phyloP scores from a whole-genome alignment of 2,797 vertebrate species.

The Oceanodroma leucorhoa region DNA sequence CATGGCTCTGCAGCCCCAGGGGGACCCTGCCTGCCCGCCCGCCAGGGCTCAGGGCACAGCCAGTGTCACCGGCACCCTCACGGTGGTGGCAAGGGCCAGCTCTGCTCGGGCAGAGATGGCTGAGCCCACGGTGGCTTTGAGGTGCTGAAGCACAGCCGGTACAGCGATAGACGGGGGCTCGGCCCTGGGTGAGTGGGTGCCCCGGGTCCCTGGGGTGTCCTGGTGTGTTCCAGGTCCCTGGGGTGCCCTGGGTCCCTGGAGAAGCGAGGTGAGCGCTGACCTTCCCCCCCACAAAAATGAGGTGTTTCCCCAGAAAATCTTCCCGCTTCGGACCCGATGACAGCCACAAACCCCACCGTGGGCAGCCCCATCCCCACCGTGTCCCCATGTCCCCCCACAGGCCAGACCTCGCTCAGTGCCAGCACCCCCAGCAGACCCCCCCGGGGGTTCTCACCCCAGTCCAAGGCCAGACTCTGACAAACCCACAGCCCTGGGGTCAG shows the following conservation, averaged over 20 bases:
- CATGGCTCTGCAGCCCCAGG: neutral
- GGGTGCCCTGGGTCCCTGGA: neutral
- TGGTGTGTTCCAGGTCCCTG: neutral
- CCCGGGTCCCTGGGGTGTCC: neutral
- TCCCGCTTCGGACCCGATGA: fast-evolving
- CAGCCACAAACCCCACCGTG: fast-evolving
- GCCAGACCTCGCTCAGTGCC: fast-evolving
- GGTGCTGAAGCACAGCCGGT: fast-evolving
- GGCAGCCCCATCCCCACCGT: neutral
- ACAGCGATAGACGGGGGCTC: fast-evolving
- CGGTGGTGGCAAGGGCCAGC: fast-evolving
- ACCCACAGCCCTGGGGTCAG: neutral
- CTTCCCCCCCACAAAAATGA: neutral
- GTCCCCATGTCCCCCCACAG: fast-evolving
- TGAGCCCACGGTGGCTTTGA: neutral
- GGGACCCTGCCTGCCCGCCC: neutral
- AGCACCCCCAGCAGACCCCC: neutral
- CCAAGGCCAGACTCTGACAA: neutral
- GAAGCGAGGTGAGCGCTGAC: fast-evolving
- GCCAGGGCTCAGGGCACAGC: fast-evolving
- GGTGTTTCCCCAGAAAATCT: neutral
- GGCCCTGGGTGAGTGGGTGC: fast-evolving
- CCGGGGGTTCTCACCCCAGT: neutral
- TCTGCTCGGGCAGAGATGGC: fast-evolving
- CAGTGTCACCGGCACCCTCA: fast-evolving